phyloP scores from a whole-genome alignment of 2,113 vertebrate species.

The Herpailurus yagouaroundi region DNA sequence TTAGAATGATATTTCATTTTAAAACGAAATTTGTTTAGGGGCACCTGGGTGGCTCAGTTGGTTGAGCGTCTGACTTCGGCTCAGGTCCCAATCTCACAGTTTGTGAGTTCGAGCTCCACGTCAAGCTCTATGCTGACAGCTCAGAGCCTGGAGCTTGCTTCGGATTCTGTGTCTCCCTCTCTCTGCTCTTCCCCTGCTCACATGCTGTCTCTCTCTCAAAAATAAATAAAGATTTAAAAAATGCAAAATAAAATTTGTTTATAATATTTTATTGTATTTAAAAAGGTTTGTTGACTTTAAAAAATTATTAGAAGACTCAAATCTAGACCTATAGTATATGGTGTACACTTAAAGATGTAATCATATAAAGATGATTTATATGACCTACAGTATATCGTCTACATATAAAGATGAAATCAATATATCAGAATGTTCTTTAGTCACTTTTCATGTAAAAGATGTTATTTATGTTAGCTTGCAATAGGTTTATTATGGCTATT shows the following conservation, averaged over 20 bases:
- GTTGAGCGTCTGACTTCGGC: too few relatives aligned
- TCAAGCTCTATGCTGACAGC: too few relatives aligned
- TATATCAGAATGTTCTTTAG: not conserved
- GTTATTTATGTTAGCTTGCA: not conserved
- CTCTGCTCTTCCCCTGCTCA: too few relatives aligned
- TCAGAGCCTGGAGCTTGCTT: too few relatives aligned
- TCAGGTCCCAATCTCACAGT: too few relatives aligned
- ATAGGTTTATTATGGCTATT: not conserved
- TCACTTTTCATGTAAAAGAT: not conserved
- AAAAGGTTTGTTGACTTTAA: not conserved
- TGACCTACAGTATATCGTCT: not conserved
- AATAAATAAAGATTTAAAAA: too few relatives aligned
- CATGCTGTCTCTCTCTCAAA: too few relatives aligned
- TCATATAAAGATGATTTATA: too few relatives aligned
- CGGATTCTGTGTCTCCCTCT: too few relatives aligned
- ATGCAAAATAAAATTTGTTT: not conserved
- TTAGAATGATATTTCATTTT: not conserved
- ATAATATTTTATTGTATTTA: not conserved
- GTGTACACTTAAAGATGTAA: not conserved
- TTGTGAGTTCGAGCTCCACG: too few relatives aligned
- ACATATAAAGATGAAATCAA: not conserved
- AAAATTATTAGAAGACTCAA: not conserved
- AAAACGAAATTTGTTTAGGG: not conserved
- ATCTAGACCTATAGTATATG: not conserved
- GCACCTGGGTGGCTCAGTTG: too few relatives aligned